phyloP scores from a whole-genome alignment of 2,888 invertebrate genomes.

The Hirtodrosophila cameraria region DNA sequence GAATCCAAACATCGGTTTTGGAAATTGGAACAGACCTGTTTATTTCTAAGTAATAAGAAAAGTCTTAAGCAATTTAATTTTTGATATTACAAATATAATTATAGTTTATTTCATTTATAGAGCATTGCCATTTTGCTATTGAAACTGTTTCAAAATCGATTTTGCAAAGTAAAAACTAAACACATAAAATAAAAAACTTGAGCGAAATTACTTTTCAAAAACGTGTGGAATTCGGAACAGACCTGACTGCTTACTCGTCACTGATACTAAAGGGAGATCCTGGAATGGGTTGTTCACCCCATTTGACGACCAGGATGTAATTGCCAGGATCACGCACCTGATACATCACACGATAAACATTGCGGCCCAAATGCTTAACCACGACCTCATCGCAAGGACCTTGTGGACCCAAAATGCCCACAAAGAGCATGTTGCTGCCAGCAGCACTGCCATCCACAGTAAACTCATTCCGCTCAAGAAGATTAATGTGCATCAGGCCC shows the following conservation, averaged over 20 bases:
- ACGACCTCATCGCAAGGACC: conserved; percentile 98
- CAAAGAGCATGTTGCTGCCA: conserved; percentile 96
- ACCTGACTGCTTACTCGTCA: conserved; percentile 5
- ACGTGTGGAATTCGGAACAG: too few species aligned
- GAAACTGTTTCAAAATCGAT: too few species aligned
- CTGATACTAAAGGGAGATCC: conserved; percentile 91
- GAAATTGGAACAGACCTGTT: too few species aligned
- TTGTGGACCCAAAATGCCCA: conserved; percentile 97
- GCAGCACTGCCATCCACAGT: conserved; percentile 81
- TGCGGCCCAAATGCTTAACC: conserved; percentile 95
- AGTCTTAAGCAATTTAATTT: too few species aligned
- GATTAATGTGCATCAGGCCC: conserved; percentile 75
- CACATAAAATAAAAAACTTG: too few species aligned
- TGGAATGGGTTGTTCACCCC: conserved; percentile 98
- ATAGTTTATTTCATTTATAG: too few species aligned
- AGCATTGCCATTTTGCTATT: too few species aligned
- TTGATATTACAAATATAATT: too few species aligned
- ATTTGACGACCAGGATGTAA: conserved; percentile 96
- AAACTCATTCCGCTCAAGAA: conserved; percentile 82
- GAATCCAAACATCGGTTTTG: too few species aligned
- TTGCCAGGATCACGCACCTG: conserved; percentile 95
- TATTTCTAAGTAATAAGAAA: too few species aligned
- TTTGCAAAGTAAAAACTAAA: too few species aligned
- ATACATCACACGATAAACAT: conserved; percentile 96
- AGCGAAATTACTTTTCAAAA: too few species aligned